Conservation (phyloP, 2,797 vertebrate genomes). For the Dermochelys coriacea region DNA sequence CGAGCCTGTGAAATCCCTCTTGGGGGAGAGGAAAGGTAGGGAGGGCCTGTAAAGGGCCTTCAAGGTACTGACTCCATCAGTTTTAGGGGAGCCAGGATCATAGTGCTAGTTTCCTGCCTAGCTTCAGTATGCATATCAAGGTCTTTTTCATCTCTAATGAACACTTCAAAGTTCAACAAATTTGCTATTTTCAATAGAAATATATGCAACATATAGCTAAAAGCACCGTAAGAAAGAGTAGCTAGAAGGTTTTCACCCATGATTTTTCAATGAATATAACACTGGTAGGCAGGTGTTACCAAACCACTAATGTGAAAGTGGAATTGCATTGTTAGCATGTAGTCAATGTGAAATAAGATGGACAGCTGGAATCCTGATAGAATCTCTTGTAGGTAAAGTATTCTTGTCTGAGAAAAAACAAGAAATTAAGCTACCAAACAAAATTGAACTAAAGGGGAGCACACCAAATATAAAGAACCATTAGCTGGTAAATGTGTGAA, state of each 20-base stretch:
- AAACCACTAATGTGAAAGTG: slow-evolving; percentile 72
- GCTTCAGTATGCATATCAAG: background rate
- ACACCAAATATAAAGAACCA: slow-evolving; percentile 28
- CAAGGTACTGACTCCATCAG: background rate
- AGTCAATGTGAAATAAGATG: slow-evolving; percentile 63
- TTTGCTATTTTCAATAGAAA: slow-evolving; percentile 26
- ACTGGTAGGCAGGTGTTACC: slow-evolving; percentile 59
- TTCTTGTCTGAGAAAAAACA: slow-evolving; percentile 42
- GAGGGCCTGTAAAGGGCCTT: background rate
- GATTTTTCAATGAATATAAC: too few relatives aligned
- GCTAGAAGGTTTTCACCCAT: slow-evolving; percentile 21
- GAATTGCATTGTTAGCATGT: slow-evolving; percentile 26
- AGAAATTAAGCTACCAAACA: background rate
- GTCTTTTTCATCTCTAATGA: slow-evolving; percentile 15
- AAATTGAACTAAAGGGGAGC: slow-evolving; percentile 48
- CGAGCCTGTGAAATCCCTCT: background rate
- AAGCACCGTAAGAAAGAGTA: slow-evolving; percentile 19
- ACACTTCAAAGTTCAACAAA: slow-evolving; percentile 40
- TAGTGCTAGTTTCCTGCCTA: background rate
- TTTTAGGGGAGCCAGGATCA: background rate
- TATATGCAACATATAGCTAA: background rate
- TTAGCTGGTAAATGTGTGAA: slow-evolving; percentile 12
- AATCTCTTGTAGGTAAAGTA: slow-evolving; percentile 52
- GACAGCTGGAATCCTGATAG: slow-evolving; percentile 71
- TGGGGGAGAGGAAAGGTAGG: too few relatives aligned